Conservation (phyloP, 2,888 invertebrate species). For the Lutraria lutraria region DNA sequence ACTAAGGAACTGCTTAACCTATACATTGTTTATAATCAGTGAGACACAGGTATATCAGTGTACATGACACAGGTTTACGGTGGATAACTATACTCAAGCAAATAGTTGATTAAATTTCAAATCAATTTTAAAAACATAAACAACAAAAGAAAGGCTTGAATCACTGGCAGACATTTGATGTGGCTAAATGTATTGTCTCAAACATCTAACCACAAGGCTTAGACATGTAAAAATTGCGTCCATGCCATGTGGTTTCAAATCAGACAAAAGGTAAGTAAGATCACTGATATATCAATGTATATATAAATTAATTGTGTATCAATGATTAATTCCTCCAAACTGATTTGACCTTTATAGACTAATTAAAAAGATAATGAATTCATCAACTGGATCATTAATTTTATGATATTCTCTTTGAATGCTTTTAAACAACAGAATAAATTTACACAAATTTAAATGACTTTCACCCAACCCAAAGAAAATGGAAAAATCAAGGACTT, state of each 20-base stretch:
- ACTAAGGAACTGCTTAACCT: conserved; percentile 13
- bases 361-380: conserved; percentile 15
- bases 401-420: conserved; percentile 12
- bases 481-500: neutral
- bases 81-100: neutral
- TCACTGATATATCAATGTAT: neutral
- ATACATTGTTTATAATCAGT: neutral
- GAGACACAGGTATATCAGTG: neutral
- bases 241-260: neutral
- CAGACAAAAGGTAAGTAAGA: neutral
- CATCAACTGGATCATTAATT: neutral
- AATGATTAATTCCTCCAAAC: neutral
- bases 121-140: neutral
- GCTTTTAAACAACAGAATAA: neutral
- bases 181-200: neutral
- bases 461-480: neutral
- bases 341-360: neutral
- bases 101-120: conserved; percentile 12
- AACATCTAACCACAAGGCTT: too few species aligned
- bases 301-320: neutral
- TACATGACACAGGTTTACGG: neutral
- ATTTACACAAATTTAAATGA: conserved; percentile 16
- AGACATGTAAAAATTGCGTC: too few species aligned
- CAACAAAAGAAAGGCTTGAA: neutral
- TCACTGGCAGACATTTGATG: neutral